These are phyloP conservation scores for Lampris incognitus DNA, from an alignment of 2,113 vertebrate genomes.

Conservation along the genomic window DNA sequence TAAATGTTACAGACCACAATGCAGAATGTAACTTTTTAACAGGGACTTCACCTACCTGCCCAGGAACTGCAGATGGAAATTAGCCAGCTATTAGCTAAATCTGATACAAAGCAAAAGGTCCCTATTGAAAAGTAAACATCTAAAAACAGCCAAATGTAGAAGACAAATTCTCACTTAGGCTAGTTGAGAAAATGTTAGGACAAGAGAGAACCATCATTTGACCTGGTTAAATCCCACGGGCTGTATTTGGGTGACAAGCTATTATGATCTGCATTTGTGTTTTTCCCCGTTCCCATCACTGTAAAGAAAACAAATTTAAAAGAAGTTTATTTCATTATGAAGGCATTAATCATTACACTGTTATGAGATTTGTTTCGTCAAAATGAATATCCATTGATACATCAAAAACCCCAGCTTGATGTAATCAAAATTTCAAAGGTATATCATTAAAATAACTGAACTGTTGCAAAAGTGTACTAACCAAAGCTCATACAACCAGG, in stretches of 20 bases:
- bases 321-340: constrained; percentile 79
- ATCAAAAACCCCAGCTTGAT: constrained; percentile 36
- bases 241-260: neutral
- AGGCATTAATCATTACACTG: constrained; percentile 52
- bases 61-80: too few species aligned
- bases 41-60: too few species aligned
- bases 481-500: constrained; percentile 47
- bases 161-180: too few species aligned
- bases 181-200: too few species aligned
- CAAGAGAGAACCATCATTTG: too few species aligned
- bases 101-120: too few species aligned
- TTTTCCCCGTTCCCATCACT: neutral
- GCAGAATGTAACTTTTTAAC: too few species aligned
- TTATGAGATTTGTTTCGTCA: constrained; percentile 50
- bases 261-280: neutral
- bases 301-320: constrained; percentile 50
- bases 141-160: too few species aligned
- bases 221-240: too few species aligned
- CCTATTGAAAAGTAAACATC: too few species aligned
- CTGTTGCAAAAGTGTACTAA: constrained; percentile 28
- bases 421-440: constrained; percentile 21
- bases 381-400: constrained; percentile 43
- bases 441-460: constrained; percentile 34
- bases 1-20: too few species aligned
- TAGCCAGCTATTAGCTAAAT: too few species aligned